These are phyloP conservation scores for Rhorus exstirpatorius DNA, from an alignment of 2,888 invertebrate genomes.

Conservation along the genomic window DNA sequence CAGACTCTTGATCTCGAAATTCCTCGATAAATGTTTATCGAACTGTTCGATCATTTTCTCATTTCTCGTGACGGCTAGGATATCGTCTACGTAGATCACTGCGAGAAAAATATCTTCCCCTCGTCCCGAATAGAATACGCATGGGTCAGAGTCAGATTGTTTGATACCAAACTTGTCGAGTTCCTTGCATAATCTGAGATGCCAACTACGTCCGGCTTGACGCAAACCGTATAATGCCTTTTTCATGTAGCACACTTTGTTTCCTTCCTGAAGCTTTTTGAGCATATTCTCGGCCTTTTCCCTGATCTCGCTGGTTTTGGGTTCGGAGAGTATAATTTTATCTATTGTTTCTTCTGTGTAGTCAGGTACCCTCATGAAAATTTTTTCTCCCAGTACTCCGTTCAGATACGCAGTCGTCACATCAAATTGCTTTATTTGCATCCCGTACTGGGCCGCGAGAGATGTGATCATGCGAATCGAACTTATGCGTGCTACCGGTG, in stretches of 20 bases:
- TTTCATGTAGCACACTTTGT: conserved; percentile 62
- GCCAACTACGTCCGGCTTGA: conserved; percentile 51
- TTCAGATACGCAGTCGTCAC: conserved; percentile 74
- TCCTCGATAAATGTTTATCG: background rate
- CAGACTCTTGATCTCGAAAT: background rate
- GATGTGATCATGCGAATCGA: conserved; percentile 65
- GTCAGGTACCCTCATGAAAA: conserved; percentile 70
- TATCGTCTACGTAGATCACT: conserved; percentile 65
- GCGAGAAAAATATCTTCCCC: conserved; percentile 60
- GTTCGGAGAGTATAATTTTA: conserved; percentile 15
- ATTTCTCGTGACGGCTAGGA: conserved; percentile 15
- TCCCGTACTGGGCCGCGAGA: conserved; percentile 57
- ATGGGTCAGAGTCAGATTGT: conserved; percentile 45
- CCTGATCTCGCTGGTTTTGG: background rate
- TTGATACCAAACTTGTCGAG: conserved; percentile 28
- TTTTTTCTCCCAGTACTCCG: conserved; percentile 60
- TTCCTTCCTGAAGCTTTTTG: conserved; percentile 4
- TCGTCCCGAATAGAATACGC: conserved; percentile 41
- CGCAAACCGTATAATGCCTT: conserved; percentile 64
- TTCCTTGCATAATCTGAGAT: conserved; percentile 26
- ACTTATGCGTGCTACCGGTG: conserved; percentile 67
- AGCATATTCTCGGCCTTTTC: conserved; percentile 50
- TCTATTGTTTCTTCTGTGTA: conserved; percentile 33
- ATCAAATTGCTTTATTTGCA: conserved; percentile 72
- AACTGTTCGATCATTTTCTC: background rate